Base-by-base conservation (phyloP, 2,888 invertebrate species). In the Dusona sp. region DNA sequence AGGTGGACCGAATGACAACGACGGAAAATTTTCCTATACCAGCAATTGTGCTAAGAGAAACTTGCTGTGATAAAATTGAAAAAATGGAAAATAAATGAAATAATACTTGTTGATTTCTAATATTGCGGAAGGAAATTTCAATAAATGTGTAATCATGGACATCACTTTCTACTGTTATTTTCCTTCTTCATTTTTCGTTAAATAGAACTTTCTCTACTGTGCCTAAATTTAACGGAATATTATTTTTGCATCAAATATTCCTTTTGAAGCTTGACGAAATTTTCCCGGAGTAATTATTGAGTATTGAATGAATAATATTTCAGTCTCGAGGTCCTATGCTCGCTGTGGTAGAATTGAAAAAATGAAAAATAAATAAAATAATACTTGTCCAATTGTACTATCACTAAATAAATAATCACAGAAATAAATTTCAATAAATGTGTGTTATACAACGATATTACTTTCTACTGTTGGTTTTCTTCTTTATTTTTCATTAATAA, bases 1-100 rank as follows among this genome's bases (percentile, higher is more conserved):
- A 45, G 78, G 45, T 36, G 74, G 61, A 61, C 70, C 67, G 51
- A 38, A 51, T 75, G 81, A 78, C 75, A 48, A 54, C 45, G 54
- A 64, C 29, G 45, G 42, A 11, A 65, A 54, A 48, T 48, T 13
- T 51, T 33, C 45, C 75, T 77, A 57, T 72, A 72, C 51, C 29
- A 6, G 13, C 29, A 29, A 61, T 29, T 6, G 57, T 8, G 3
- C 13, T 25, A 25, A 4, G 61, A 11, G 0, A 61, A 1, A 61
- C 61, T 16, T 16, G 16, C 29, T 61, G 7, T 13, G 29, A 16
- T 16, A 16, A 16, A 29, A 61, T 61, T 61, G 61, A 61, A 29
- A 61, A 42, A 42, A 13, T 2, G 9, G 13, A 2, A 42, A 42
- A 2, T 42, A 42, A 42, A 42, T 42, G 2, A 13, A 38, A 13